Evolutionary conservation across 2,113 vertebrate species (phyloP).

Genomic region (Grantiella picta): DNA sequence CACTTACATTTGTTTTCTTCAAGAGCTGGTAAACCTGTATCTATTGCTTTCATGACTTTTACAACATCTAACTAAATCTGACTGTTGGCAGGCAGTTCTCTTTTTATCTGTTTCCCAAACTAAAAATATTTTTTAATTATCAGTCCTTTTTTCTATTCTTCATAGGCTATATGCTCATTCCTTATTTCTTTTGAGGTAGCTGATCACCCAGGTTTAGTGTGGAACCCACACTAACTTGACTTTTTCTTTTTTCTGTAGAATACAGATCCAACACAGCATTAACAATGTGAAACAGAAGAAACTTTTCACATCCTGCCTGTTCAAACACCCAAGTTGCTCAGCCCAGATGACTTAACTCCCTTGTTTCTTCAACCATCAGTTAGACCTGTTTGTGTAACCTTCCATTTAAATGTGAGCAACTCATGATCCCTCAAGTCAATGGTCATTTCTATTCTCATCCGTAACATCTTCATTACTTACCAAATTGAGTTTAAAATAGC

Average conservation of each 20-base stretch:
- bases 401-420: conserved; percentile 21
- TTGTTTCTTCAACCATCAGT: background rate
- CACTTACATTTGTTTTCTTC: background rate
- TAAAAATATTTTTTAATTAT: background rate
- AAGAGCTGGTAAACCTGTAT: background rate
- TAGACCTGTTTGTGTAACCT: background rate
- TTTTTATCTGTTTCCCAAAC: background rate
- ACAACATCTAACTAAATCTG: background rate
- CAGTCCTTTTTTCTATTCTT: background rate
- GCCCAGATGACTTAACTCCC: background rate
- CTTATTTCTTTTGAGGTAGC: background rate
- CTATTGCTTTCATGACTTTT: background rate
- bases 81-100: background rate
- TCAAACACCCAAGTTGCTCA: background rate
- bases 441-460: conserved; percentile 61
- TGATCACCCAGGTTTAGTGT: background rate
- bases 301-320: background rate
- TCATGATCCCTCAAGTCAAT: conserved; percentile 27
- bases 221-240: background rate
- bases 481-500: conserved; percentile 63
- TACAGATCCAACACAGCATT: background rate
- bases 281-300: background rate
- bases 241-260: background rate
- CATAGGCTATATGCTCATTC: background rate
- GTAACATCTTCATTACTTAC: conserved; percentile 61